A percentile compares a stretch with the other conserved stretches of the same genome.
Conservation (phyloP, 2,888 invertebrate genomes). For the Amblyteles armatorius region DNA sequence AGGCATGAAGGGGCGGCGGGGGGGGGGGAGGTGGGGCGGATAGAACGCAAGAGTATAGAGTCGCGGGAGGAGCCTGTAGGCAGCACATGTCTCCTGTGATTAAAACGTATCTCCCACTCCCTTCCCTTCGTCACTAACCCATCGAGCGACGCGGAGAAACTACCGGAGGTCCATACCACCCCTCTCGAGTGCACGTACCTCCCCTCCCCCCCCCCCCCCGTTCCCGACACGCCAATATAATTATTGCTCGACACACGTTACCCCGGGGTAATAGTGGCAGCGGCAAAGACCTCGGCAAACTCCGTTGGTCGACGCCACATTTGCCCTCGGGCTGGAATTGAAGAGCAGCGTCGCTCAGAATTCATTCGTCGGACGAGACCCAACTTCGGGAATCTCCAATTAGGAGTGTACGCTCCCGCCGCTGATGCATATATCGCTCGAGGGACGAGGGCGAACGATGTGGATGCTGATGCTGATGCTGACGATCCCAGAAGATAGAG, state of each 20-base stretch:
- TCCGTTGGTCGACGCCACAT: slow-evolving; percentile 65
- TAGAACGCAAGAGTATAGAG: slow-evolving; percentile 47
- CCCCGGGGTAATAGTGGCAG: slow-evolving; percentile 70
- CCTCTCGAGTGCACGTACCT: slow-evolving; percentile 45
- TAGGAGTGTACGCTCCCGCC: slow-evolving; percentile 68
- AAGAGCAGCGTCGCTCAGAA: slow-evolving; percentile 79
- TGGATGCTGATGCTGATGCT: slow-evolving; percentile 7
- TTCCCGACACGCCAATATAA: slow-evolving; percentile 78
- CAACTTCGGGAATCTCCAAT: slow-evolving; percentile 81
- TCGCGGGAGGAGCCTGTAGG: slow-evolving; percentile 56
- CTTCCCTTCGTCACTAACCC: slow-evolving; percentile 34
- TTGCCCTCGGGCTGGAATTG: slow-evolving; percentile 78
- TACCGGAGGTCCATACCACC: slow-evolving; percentile 33
- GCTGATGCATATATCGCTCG: slow-evolving; percentile 47
- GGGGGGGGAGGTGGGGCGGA: slow-evolving; percentile 17
- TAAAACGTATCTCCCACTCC: slow-evolving; percentile 75
- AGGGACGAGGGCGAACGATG: slow-evolving; percentile 43
- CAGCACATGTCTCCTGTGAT: slow-evolving; percentile 79
- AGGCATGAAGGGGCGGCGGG: slow-evolving; percentile 10
- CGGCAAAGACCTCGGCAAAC: slow-evolving; percentile 68
- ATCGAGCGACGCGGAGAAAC: slow-evolving; percentile 55
- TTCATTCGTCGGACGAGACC: slow-evolving; percentile 76
- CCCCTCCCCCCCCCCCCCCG: slow-evolving; percentile 39
- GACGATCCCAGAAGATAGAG: not conserved
- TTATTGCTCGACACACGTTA: slow-evolving; percentile 80